phyloP scores from a whole-genome alignment of 1,140 invertebrate species.

The Bombus waltoni region DNA sequence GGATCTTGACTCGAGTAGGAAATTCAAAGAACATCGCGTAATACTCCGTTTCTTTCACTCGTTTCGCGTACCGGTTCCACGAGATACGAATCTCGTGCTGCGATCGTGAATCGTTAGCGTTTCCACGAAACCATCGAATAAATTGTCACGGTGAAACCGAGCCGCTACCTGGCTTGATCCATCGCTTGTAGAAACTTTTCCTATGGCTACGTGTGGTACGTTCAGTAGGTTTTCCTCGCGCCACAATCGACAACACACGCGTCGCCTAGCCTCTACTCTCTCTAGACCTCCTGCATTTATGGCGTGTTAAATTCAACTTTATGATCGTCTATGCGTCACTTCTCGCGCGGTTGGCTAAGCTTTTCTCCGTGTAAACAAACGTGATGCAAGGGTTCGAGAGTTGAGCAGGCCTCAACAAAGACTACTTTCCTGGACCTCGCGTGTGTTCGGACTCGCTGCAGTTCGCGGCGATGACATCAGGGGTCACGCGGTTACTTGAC shows the following conservation, averaged over 20 bases:
- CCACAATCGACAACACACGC: constrained; percentile 26
- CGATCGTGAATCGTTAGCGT: neutral
- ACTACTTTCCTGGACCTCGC: constrained; percentile 26
- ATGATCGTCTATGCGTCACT: constrained; percentile 44
- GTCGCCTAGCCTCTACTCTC: constrained; percentile 16
- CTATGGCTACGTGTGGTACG: neutral
- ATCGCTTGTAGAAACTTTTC: constrained; percentile 3
- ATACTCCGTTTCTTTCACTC: neutral
- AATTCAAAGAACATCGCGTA: neutral
- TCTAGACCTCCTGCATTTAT: constrained; percentile 29
- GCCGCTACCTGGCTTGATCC: neutral
- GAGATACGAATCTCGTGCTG: neutral
- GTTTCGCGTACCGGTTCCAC: neutral
- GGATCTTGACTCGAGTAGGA: too few species aligned
- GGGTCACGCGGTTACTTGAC: constrained; percentile 66
- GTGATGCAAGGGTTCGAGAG: constrained; percentile 39
- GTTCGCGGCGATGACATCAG: constrained; percentile 69
- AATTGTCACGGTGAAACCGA: neutral
- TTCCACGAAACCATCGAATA: constrained; percentile 18
- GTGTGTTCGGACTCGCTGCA: constrained; percentile 31
- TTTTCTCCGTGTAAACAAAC: constrained; percentile 44
- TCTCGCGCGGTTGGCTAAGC: neutral
- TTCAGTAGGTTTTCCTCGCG: constrained; percentile 13
- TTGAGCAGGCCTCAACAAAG: constrained; percentile 27
- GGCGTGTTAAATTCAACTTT: constrained; percentile 58